Evolutionary conservation across 1,140 invertebrate genomes (phyloP).

Genomic region (Agrypnia vestita): DNA sequence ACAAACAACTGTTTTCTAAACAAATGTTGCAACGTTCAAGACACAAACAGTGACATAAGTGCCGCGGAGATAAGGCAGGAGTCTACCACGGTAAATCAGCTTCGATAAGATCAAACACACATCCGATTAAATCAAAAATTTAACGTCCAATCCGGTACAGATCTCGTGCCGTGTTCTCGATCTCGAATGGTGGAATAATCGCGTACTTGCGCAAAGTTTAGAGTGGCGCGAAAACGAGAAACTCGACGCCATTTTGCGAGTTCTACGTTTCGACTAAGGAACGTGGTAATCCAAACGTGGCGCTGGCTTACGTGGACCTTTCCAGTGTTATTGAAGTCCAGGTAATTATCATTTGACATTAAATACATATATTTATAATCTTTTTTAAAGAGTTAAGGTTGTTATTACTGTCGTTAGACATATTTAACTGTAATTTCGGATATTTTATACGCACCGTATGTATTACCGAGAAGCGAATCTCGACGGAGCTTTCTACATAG

Average conservation of each 20-base stretch:
- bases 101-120: conserved; percentile 12
- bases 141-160: too few species aligned
- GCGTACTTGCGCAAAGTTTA: not conserved
- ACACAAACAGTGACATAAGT: not conserved
- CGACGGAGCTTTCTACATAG: too few species aligned
- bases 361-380: not conserved
- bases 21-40: too few species aligned
- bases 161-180: too few species aligned
- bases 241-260: conserved; percentile 39
- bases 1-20: too few species aligned
- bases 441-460: too few species aligned
- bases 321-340: conserved; percentile 78
- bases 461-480: too few species aligned
- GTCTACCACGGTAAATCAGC: not conserved
- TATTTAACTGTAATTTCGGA: too few species aligned
- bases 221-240: conserved; percentile 16
- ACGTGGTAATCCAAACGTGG: conserved; percentile 65
- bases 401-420: too few species aligned
- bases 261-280: conserved; percentile 26
- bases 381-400: too few species aligned
- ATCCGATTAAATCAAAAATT: not conserved
- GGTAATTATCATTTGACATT: conserved; percentile 66
- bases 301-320: conserved; percentile 77
- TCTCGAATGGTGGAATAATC: not conserved
- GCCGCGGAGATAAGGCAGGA: not conserved